Evolutionary conservation across 2,888 invertebrate species (phyloP), one percentile per base, ranked within the genome.

Genomic region (Xanthia togata): DNA sequence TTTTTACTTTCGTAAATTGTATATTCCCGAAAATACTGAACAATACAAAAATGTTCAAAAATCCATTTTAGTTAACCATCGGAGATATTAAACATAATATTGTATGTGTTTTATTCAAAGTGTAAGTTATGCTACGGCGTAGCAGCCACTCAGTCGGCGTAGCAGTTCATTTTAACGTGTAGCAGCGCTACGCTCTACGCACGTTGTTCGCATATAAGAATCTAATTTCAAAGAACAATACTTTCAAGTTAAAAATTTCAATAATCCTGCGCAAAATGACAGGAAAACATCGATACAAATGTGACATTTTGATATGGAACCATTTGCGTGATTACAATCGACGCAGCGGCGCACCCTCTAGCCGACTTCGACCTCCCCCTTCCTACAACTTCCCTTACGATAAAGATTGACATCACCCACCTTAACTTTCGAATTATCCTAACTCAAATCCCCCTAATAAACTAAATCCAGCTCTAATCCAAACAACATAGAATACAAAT

Each of bases 321-420:
- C 96, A 96, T 96, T 96, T 96, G 95, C 95, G 95, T 96, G 96
- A 96, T 96, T 96, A 96, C 95, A 95, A 95, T 95, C 95, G 96
- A 95, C 95, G 95, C 94, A 94, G 93, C 89, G 94, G 92, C 96
- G 95, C 96, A 93, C 96, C 96, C 96, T 95, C 91, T 71, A 83
- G 78, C 92, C 89, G 88, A 87, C 87, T 89, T 87, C 88, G 87
- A 91, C 92, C 93, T 92, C 92, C 93, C 93, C 94, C 93, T 92
- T 88, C 91, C 92, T 91, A 93, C 93, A 93, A 95, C 95, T 96
- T 96, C 95, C 96, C 94, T 95, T 94, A 93, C 96, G 95, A 95
- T 96, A 96, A 96, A 96, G 96, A 96, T 96, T 96, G 96, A 96
- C 96, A 95, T 96, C 94, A 91, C 88, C 84, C 91, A 93, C 92